Evolutionary conservation across 2,888 invertebrate genomes (phyloP).

Genomic region (Flabesymbios commensalis): DNA sequence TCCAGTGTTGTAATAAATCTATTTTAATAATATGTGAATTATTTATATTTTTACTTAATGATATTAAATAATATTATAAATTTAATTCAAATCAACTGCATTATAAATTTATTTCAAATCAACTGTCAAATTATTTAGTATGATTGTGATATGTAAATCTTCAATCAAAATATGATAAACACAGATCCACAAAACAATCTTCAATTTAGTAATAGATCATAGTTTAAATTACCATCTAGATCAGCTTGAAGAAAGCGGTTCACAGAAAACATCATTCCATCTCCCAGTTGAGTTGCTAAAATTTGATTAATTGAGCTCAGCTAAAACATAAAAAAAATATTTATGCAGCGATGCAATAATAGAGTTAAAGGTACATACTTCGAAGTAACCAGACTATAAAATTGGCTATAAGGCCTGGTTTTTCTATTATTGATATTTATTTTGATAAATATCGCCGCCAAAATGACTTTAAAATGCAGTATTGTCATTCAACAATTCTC

Average conservation of each 20-base stretch:
- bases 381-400: too few relatives aligned
- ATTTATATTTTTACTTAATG: too few relatives aligned
- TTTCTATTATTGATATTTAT: too few relatives aligned
- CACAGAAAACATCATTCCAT: conserved; percentile 63
- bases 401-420: too few relatives aligned
- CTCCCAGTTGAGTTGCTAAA: conserved; percentile 61
- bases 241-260: conserved; percentile 62
- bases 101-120: conserved; percentile 45
- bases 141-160: conserved; percentile 14
- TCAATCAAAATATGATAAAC: conserved; percentile 6
- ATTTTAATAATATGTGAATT: too few relatives aligned
- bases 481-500: too few relatives aligned
- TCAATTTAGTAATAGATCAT: neutral
- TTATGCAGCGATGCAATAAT: neutral
- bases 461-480: too few relatives aligned
- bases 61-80: too few relatives aligned
- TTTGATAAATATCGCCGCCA: too few relatives aligned
- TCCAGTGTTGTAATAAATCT: too few relatives aligned
- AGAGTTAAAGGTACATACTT: too few relatives aligned
- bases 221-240: conserved; percentile 57
- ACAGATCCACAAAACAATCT: neutral
- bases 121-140: conserved; percentile 52
- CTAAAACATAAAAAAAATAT: conserved; percentile 38
- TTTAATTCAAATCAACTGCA: neutral
- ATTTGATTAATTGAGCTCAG: conserved; percentile 63